A percentile compares a stretch with the other conserved stretches of the same genome.
Conservation (phyloP, 2,113 vertebrate genomes). For the Kryptolebias marmoratus region DNA sequence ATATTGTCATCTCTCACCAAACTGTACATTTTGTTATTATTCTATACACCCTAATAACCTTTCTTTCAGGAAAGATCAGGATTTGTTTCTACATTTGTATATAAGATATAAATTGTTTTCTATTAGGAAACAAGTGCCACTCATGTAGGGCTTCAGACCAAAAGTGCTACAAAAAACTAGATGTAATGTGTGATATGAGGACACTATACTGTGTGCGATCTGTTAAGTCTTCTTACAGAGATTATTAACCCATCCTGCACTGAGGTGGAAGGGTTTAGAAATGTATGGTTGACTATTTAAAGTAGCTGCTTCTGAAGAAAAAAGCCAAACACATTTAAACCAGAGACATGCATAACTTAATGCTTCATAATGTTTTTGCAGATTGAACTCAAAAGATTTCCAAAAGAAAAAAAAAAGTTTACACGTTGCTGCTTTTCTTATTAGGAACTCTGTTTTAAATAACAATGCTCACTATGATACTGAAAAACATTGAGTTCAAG, state of each 20-base stretch:
- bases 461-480: constrained; percentile 15
- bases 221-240: constrained; percentile 23
- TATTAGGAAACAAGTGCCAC: constrained; percentile 45
- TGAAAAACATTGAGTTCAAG: background rate
- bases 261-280: background rate
- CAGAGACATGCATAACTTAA: background rate
- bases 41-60: constrained; percentile 43
- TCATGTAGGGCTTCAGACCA: constrained; percentile 8
- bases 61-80: constrained; percentile 12
- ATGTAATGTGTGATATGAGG: background rate
- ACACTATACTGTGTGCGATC: constrained; percentile 10
- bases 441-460: constrained; percentile 2
- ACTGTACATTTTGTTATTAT: constrained; percentile 19
- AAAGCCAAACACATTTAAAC: constrained; percentile 59
- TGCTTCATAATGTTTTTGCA: background rate
- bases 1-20: constrained; percentile 28
- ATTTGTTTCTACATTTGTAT: constrained; percentile 45
- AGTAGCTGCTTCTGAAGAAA: constrained; percentile 52
- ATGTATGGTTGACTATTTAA: constrained; percentile 24
- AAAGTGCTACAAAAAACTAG: background rate
- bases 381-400: background rate
- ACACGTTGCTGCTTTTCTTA: constrained; percentile 4
- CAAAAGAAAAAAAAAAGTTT: background rate
- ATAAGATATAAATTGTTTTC: constrained; percentile 22
- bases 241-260: background rate